phyloP scores from a whole-genome alignment of 2,797 vertebrate species.

The Semotilus atromaculatus region DNA sequence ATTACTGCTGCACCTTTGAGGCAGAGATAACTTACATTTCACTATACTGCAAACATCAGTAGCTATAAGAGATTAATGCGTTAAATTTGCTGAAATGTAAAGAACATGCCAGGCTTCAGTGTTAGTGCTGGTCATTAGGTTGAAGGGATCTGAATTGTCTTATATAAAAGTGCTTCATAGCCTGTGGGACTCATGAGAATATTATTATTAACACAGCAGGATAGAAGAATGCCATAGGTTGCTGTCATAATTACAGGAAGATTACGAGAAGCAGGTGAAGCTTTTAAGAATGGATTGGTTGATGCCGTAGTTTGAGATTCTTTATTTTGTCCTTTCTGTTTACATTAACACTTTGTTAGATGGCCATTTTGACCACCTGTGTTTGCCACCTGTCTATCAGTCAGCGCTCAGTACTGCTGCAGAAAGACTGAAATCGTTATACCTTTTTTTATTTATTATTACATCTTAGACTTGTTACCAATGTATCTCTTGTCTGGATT shows the following conservation, averaged over 20 bases:
- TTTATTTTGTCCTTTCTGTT: neutral
- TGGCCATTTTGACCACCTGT: neutral
- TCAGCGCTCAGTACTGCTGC: neutral
- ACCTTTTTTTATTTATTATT: neutral
- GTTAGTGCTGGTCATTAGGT: neutral
- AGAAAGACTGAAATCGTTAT: neutral
- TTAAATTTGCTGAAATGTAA: neutral
- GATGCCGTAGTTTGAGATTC: neutral
- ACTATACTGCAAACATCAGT: neutral
- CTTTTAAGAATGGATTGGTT: neutral
- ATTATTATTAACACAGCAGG: constrained; percentile 13
- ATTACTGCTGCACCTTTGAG: neutral
- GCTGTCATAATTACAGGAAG: neutral
- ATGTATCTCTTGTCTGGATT: neutral
- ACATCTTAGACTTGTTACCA: neutral
- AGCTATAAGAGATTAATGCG: neutral
- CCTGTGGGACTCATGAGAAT: neutral
- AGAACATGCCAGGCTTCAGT: neutral
- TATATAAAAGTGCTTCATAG: neutral
- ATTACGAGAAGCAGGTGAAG: neutral
- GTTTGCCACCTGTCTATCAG: neutral
- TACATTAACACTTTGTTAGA: neutral
- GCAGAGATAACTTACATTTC: neutral
- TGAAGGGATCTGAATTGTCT: neutral
- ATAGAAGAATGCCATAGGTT: neutral